Conservation (phyloP, 2,888 invertebrate species). For the Hipparchia sbordonii region DNA sequence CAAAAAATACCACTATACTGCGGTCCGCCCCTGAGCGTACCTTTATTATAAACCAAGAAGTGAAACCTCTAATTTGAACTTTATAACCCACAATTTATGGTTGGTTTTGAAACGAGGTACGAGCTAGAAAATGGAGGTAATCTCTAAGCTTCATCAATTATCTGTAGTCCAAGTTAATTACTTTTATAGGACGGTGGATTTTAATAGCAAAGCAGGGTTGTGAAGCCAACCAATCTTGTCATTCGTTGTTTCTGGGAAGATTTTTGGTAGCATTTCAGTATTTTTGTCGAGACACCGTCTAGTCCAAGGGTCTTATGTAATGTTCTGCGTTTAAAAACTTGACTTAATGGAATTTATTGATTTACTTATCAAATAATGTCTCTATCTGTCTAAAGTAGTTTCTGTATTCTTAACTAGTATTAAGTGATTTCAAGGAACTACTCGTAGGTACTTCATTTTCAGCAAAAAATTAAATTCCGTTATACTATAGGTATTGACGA, state of each 20-base stretch:
- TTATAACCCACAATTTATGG: slow-evolving; percentile 39
- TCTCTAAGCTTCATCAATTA: slow-evolving; percentile 81
- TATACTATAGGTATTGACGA: no score
- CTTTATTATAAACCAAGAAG: slow-evolving; percentile 58
- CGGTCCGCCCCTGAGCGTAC: slow-evolving; percentile 67
- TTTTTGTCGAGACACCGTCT: not conserved
- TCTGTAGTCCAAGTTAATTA: slow-evolving; percentile 80
- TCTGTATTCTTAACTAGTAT: no score
- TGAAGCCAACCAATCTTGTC: slow-evolving; percentile 47
- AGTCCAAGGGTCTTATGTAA: not conserved
- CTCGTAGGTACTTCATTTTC: no score
- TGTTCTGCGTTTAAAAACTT: not conserved
- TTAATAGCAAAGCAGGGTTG: slow-evolving; percentile 58
- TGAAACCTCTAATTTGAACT: slow-evolving; percentile 40
- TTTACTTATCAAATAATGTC: no score
- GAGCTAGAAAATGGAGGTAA: slow-evolving; percentile 66
- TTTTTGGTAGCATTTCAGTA: slow-evolving; percentile 33
- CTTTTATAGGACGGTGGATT: slow-evolving; percentile 77
- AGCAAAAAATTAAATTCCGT: no score
- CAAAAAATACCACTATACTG: slow-evolving; percentile 65
- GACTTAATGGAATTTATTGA: not conserved
- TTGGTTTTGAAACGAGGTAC: slow-evolving; percentile 39
- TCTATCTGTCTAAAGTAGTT: no score
- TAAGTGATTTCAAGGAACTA: no score
- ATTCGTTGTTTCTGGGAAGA: slow-evolving; percentile 59